Base-by-base conservation (phyloP, 2,797 vertebrate species). In the Serranus cabrilla region DNA sequence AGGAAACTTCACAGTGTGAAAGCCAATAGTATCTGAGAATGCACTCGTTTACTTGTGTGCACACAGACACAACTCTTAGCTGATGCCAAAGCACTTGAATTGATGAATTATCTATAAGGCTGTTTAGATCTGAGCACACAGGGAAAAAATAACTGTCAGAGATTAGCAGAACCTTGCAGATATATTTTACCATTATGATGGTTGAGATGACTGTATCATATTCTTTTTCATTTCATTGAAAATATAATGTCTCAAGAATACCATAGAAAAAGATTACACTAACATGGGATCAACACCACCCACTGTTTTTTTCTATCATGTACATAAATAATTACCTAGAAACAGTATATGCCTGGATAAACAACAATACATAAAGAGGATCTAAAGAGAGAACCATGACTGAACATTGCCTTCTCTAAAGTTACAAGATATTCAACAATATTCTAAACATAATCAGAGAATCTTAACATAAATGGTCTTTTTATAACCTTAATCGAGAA, bases 1-100 rank as follows among this genome's bases (percentile, higher is more conserved):
- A 68, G 74, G 66, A 86, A 78, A 84, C 63, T 73, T 83, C 61
- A 71, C 40, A 50, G 74, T 68, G 71, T 85, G 73, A 81, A 84
- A 90, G 76, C 65, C 76, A 82, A 82, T 59, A 76, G 63, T 80
- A 63, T 84, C 74, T 61, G 64, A 64, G 43, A 72, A 70, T 81
- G 64, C 64, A 58, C 68, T 59, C n/a, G 12, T 64, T 87, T 74
- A 69, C 59, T 76, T 60, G 31, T 72, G 68, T 70, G 45, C 76
- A 58, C 56, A 78, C 51, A 58, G 65, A 67, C 69, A 73, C 34
- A 60, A 50, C 49, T 66, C 51, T 42, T 18, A 52, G 62, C 58
- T 27, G 51, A 71, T 65, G 45, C 52, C 50, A 69, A 20, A 68
- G 66, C 56, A 71, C 56, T 69, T 70, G 18, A 68, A 67, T 14